Evolutionary conservation across 2,113 vertebrate species (phyloP).

Genomic region (Salminus brasiliensis): DNA sequence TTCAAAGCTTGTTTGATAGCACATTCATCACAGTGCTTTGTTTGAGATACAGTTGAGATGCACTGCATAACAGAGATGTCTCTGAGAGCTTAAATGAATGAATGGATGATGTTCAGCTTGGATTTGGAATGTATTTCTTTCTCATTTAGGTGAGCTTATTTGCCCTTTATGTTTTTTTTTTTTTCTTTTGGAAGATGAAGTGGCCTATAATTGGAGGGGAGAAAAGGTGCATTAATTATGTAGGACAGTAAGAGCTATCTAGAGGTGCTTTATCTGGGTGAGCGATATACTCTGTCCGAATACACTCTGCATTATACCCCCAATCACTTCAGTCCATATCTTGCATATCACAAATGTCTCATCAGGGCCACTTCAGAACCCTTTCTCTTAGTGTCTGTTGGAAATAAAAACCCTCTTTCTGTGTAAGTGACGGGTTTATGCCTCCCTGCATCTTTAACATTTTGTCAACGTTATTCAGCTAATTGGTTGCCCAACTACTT

Average conservation of each 20-base stretch:
- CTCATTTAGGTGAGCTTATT: slow-evolving; percentile 47
- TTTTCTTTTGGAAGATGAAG: slow-evolving; percentile 45
- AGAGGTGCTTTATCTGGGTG: slow-evolving; percentile 43
- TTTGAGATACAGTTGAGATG: background rate
- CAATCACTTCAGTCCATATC: background rate
- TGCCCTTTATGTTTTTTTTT: slow-evolving; percentile 35
- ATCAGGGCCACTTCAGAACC: background rate
- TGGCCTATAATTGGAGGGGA: slow-evolving; percentile 55
- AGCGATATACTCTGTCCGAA: slow-evolving; percentile 41
- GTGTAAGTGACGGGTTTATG: slow-evolving; percentile 4
- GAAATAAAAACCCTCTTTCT: slow-evolving; percentile 14
- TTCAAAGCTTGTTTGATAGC: background rate
- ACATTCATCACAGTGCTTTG: background rate
- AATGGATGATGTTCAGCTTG: slow-evolving; percentile 40
- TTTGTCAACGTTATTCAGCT: slow-evolving; percentile 29
- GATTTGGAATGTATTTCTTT: slow-evolving; percentile 39
- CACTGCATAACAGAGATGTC: too few relatives aligned
- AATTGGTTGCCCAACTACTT: slow-evolving; percentile 34
- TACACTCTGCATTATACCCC: slow-evolving; percentile 9
- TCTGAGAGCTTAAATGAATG: slow-evolving; percentile 4
- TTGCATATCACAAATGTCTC: background rate
- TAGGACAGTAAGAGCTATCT: slow-evolving; percentile 41
- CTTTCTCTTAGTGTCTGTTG: slow-evolving; percentile 14
- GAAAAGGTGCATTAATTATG: slow-evolving; percentile 54
- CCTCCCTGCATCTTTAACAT: slow-evolving; percentile 3